Evolutionary conservation across 2,113 vertebrate genomes (phyloP).

Genomic region (Xerus inauris): DNA sequence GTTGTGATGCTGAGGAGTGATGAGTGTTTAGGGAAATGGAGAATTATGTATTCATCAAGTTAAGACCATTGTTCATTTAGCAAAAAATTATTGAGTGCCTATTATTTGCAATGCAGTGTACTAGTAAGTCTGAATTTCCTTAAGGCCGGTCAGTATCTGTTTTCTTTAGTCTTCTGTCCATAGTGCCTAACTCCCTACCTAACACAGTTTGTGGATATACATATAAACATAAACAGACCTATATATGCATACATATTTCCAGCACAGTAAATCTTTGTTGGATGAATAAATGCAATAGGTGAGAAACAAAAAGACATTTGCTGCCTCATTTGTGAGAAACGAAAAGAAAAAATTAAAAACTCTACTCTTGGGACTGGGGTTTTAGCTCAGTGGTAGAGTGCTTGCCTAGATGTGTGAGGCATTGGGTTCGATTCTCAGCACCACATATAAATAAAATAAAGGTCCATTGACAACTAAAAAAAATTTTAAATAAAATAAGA

Average conservation of each 20-base stretch:
- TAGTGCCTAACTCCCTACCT: background rate
- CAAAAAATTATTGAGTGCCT: background rate
- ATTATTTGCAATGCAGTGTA: background rate
- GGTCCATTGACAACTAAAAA: no score
- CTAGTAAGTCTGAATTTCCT: conserved; percentile 9
- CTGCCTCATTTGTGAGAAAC: no score
- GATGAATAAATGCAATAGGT: background rate
- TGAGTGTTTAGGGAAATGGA: background rate
- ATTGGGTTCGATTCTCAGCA: no score
- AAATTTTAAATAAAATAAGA: background rate
- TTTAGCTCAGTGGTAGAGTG: no score
- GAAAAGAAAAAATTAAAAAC: background rate
- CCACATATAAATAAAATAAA: no score
- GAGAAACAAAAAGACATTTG: background rate
- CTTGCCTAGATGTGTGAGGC: no score
- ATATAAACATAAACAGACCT: background rate
- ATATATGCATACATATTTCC: background rate
- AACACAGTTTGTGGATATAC: background rate
- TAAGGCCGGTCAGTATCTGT: background rate
- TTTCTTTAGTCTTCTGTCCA: background rate
- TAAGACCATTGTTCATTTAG: background rate
- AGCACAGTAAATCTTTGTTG: background rate
- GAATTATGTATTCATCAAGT: background rate
- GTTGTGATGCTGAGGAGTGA: background rate
- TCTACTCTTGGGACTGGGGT: background rate